Evolutionary conservation across 2,113 vertebrate genomes (phyloP), one percentile per base, ranked within the genome.

Genomic region (Pedionomus torquatus): DNA sequence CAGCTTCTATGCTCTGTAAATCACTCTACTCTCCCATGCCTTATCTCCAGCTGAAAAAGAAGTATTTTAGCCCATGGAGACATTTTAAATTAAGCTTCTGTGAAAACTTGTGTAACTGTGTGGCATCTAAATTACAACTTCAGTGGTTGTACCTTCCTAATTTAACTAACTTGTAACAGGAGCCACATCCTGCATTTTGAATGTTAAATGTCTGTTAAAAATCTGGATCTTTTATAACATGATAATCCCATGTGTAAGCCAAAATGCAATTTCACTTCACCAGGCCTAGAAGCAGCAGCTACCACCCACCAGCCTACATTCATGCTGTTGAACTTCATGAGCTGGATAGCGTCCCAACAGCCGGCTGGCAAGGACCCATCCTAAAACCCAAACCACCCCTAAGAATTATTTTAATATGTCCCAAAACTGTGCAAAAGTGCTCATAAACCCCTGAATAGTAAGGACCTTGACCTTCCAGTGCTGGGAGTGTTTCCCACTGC

Each of bases 331-430:
- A 79, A 39, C 23, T 13, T 68, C 11, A 19, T 0, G 0, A 77
- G 35, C 12, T 5, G 2, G 7, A 48, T 31, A 72, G 31, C 7
- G 3, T 60, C 48, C 11, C 0, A 0, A 10, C 3, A 3, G 3
- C 13, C 23, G 76, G 25, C 48, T 61, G 25, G 4, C 5, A 17
- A 83, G 17, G 17, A 3, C 11, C 25, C 4, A 17, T 16, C 54
- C 15, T 46, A 83, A 93, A 85, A 26, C 5, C 7, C 1, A 8
- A 88, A 7, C 14, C 49, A 39, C 6, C 2, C 7, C 17, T 72
- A 21, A 61, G 18, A 44, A 52, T 12, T 91, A 7, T 24, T 93
- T 63, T 60, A 63, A 49, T 7, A 11, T 12, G 13, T 17, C 13
- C n/a, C 43, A 35, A 83, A 87, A 72, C 9, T 11, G 17, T 3